Percentiles rank a stretch among this genome's conserved stretches.
Evolutionary conservation across 2,113 vertebrate genomes (phyloP).

Genomic region (Colistium nudipinnis): DNA sequence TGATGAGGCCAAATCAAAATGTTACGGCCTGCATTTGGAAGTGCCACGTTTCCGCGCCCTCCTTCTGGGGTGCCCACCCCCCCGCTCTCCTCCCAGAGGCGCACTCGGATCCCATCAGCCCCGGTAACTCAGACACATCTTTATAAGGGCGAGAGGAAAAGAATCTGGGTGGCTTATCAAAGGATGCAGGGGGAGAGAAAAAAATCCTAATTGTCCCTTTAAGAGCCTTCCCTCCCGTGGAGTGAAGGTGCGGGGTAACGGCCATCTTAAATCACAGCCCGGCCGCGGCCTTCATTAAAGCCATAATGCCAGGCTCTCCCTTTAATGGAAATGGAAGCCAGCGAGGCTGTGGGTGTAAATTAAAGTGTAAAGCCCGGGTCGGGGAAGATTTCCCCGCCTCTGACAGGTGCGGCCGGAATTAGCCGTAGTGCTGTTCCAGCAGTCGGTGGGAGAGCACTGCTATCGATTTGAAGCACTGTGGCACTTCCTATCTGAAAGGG

Average conservation of each 20-base stretch:
- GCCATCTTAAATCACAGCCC: conserved; percentile 81
- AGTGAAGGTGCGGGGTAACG: conserved; percentile 74
- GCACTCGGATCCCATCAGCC: conserved; percentile 47
- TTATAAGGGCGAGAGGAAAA: conserved; percentile 64
- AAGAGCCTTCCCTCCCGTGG: conserved; percentile 75
- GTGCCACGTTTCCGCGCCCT: conserved; percentile 5
- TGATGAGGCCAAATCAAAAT: conserved; percentile 72
- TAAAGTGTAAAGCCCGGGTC: conserved; percentile 77
- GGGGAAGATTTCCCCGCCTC: conserved; percentile 80
- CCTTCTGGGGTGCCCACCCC: conserved; percentile 19
- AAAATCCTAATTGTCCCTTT: conserved; percentile 79
- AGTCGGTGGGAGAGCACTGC: conserved; percentile 79
- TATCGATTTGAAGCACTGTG: conserved; percentile 85
- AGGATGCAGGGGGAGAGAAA: conserved; percentile 60
- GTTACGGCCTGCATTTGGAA: conserved; percentile 51
- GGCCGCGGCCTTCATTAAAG: conserved; percentile 82
- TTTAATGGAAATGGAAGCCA: conserved; percentile 84
- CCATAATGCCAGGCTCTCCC: conserved; percentile 82
- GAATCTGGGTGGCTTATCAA: conserved; percentile 58
- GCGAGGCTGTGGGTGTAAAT: conserved; percentile 79
- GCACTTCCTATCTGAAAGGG: conserved; percentile 82
- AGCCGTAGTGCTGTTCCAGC: conserved; percentile 83
- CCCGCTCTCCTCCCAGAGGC: conserved; percentile 50
- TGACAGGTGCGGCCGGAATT: conserved; percentile 84
- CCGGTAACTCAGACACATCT: conserved; percentile 50